Evolutionary conservation across 2,113 vertebrate genomes (phyloP).

Genomic region (Myrmophylax atrothorax): DNA sequence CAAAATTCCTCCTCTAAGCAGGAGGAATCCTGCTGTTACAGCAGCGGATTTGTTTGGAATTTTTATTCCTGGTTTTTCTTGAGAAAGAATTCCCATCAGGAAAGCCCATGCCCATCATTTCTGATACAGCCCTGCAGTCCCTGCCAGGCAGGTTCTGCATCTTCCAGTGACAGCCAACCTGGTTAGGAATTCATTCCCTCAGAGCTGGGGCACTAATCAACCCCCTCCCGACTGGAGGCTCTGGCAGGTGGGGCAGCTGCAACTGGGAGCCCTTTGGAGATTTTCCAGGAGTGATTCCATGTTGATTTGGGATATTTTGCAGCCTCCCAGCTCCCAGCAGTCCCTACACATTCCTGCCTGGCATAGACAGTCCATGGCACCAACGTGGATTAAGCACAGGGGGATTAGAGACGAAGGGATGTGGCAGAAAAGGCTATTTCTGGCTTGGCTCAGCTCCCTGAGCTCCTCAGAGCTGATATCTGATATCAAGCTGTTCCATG

Average conservation of each 20-base stretch:
- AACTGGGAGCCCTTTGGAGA: neutral
- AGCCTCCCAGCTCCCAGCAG: neutral
- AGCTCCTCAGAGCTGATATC: neutral
- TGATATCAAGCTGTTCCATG: neutral
- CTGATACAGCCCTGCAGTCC: neutral
- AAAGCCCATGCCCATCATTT: neutral
- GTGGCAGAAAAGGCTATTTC: neutral
- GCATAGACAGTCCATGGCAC: neutral
- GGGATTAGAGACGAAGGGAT: neutral
- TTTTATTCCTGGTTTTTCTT: neutral
- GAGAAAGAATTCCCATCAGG: neutral
- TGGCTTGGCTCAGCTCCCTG: neutral
- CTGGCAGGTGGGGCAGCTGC: neutral
- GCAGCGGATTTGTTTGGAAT: neutral
- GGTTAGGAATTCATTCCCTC: neutral
- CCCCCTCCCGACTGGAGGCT: neutral
- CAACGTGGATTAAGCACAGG: neutral
- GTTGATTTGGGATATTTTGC: accelerated
- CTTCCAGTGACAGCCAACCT: neutral
- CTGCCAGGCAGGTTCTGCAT: neutral
- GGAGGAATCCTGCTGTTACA: neutral
- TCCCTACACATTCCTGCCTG: neutral
- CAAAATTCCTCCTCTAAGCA: neutral
- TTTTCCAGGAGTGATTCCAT: neutral
- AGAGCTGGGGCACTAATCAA: neutral